These are phyloP conservation scores for Sclerodermus sp. DNA, from an alignment of 2,888 invertebrate species.

Conservation along the genomic window DNA sequence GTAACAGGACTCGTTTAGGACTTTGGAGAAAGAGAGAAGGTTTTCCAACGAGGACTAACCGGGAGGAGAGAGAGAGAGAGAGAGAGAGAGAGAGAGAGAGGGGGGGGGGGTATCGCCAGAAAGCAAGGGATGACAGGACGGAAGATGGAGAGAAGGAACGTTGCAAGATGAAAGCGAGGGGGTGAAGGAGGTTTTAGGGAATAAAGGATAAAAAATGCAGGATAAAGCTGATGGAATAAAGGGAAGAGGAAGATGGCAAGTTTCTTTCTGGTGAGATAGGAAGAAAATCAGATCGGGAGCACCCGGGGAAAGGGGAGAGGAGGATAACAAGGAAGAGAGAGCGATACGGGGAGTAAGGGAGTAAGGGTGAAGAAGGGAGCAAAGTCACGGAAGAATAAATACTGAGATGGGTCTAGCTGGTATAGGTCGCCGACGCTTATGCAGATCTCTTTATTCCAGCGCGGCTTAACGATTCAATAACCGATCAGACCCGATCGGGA, in stretches of 20 bases:
- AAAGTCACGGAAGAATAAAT: constrained; percentile 3
- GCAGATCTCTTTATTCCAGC: constrained; percentile 48
- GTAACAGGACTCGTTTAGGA: background rate
- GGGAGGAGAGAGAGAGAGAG: constrained; percentile 9
- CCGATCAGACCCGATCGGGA: constrained; percentile 40
- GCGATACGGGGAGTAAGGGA: background rate
- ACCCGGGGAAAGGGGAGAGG: background rate
- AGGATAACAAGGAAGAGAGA: constrained; percentile 7
- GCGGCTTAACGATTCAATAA: constrained; percentile 57
- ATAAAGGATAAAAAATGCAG: no score
- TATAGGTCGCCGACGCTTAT: constrained; percentile 25
- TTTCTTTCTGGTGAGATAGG: no score
- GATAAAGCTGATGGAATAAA: no score
- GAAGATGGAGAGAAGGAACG: no score
- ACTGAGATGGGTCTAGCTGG: constrained; percentile 9
- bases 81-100: background rate
- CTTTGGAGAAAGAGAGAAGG: background rate
- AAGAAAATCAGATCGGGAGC: no score
- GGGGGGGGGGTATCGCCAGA: no score
- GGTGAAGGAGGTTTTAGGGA: no score
- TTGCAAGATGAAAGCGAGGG: no score
- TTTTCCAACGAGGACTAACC: background rate
- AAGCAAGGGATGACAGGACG: no score
- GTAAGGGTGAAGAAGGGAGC: constrained; percentile 10
- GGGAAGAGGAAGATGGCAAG: no score